Conservation (phyloP, 2,888 invertebrate species). For the Caenorhabditis doughertyi region DNA sequence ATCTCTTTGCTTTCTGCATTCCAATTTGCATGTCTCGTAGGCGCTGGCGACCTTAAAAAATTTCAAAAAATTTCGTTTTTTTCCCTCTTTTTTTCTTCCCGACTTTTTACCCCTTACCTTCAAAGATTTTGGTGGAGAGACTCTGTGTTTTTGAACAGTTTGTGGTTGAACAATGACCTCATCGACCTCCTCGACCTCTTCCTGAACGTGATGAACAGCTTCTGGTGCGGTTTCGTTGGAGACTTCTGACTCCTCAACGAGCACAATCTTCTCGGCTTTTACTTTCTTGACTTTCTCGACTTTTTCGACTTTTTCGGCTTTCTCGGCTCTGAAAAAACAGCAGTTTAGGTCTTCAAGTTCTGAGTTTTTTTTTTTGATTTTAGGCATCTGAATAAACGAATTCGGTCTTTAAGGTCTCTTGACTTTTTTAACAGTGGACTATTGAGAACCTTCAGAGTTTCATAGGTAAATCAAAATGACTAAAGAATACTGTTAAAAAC, state of each 20-base stretch:
- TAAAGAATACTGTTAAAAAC: too few relatives aligned
- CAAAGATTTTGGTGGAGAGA: slow-evolving; percentile 59
- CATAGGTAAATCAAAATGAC: too few relatives aligned
- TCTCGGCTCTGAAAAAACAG: slow-evolving; percentile 18
- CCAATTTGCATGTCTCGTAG: slow-evolving; percentile 79
- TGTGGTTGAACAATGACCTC: slow-evolving; percentile 28
- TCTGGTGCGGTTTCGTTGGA: slow-evolving; percentile 21
- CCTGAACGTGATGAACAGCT: slow-evolving; percentile 25
- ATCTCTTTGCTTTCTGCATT: slow-evolving; percentile 79
- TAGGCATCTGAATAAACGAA: not conserved
- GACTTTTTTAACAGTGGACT: too few relatives aligned
- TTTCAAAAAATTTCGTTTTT: not conserved
- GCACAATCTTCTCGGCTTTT: slow-evolving; percentile 49
- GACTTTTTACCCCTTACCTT: too few relatives aligned
- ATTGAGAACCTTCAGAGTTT: too few relatives aligned
- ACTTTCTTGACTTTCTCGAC: slow-evolving; percentile 57
- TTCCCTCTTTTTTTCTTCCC: too few relatives aligned
- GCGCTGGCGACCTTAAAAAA: slow-evolving; percentile 71
- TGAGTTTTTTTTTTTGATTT: not conserved
- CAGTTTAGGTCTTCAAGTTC: not conserved
- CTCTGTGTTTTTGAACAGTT: slow-evolving; percentile 31
- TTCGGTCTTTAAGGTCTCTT: not conserved
- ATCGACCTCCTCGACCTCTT: slow-evolving; percentile 40
- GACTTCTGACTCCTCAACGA: slow-evolving; percentile 45
- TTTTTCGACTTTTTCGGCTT: slow-evolving; percentile 22